Conservation (phyloP, 2,113 vertebrate genomes). For the Marmota flaviventris region DNA sequence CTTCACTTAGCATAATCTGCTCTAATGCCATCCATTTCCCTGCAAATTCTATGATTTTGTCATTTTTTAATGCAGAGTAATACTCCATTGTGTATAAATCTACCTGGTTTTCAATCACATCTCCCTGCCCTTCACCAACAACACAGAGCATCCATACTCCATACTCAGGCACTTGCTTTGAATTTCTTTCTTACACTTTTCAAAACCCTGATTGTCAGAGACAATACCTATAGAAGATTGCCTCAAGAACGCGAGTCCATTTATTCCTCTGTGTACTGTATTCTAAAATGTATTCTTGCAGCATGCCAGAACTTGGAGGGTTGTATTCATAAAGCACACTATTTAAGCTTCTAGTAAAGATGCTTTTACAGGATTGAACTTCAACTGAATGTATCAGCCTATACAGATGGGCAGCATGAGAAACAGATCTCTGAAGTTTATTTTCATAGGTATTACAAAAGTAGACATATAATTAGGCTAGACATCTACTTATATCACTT, state of each 20-base stretch:
- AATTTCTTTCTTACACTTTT: constrained; percentile 43
- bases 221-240: neutral
- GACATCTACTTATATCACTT: neutral
- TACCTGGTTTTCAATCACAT: neutral
- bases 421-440: constrained; percentile 5
- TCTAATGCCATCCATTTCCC: too few relatives aligned
- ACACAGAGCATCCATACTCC: neutral
- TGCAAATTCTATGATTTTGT: too few relatives aligned
- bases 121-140: constrained; percentile 14
- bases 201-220: constrained; percentile 37
- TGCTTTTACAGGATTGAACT: neutral
- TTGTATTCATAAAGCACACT: neutral
- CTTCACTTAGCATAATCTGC: too few relatives aligned
- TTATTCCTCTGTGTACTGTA: neutral
- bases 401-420: neutral
- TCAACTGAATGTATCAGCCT: neutral
- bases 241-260: neutral
- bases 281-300: neutral
- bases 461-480: neutral
- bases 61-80: too few relatives aligned
- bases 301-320: constrained; percentile 8
- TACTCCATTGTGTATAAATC: neutral
- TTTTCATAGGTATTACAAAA: constrained; percentile 30
- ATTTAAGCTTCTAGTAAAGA: constrained; percentile 40
- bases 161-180: neutral